These are phyloP conservation scores for Chelonus formosanus DNA, from an alignment of 2,888 invertebrate species.

Conservation along the genomic window DNA sequence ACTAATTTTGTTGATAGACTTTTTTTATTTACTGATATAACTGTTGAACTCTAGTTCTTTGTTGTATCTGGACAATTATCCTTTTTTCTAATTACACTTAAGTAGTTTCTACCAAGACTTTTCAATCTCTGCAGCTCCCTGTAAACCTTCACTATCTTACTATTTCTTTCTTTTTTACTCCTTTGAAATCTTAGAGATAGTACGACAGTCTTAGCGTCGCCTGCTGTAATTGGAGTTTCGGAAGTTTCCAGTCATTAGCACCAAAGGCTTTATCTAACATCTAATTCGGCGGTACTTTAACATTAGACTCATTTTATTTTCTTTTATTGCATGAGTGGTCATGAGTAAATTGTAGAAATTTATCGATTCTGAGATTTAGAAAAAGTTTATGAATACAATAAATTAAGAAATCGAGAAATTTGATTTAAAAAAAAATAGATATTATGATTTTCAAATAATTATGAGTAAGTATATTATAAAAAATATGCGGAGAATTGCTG, in stretches of 20 bases:
- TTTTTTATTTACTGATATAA: slow-evolving; percentile 6
- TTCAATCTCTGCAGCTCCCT: slow-evolving; percentile 36
- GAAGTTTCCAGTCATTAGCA: slow-evolving; percentile 60
- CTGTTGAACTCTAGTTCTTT: no score
- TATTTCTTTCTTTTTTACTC: slow-evolving; percentile 11
- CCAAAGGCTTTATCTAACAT: slow-evolving; percentile 56
- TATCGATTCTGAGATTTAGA: background rate
- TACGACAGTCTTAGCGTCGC: slow-evolving; percentile 35
- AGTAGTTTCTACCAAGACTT: slow-evolving; percentile 30
- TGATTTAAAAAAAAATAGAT: no score
- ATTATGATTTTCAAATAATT: no score
- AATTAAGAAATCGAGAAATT: no score
- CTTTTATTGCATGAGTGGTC: slow-evolving; percentile 3
- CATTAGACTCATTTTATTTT: slow-evolving; percentile 10
- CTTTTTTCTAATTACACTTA: slow-evolving; percentile 30
- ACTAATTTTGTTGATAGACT: no score
- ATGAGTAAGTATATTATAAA: no score
- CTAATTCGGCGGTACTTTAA: slow-evolving; percentile 48
- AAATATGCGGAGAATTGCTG: no score
- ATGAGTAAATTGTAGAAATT: background rate
- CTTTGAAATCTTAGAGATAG: slow-evolving; percentile 13
- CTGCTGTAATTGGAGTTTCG: slow-evolving; percentile 55
- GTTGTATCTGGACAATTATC: background rate
- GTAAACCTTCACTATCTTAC: slow-evolving; percentile 36
- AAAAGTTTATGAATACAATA: no score